Percentiles rank a stretch among this genome's conserved stretches.
Conservation (phyloP, 2,797 vertebrate species). For the Pseudochirops corinnae region DNA sequence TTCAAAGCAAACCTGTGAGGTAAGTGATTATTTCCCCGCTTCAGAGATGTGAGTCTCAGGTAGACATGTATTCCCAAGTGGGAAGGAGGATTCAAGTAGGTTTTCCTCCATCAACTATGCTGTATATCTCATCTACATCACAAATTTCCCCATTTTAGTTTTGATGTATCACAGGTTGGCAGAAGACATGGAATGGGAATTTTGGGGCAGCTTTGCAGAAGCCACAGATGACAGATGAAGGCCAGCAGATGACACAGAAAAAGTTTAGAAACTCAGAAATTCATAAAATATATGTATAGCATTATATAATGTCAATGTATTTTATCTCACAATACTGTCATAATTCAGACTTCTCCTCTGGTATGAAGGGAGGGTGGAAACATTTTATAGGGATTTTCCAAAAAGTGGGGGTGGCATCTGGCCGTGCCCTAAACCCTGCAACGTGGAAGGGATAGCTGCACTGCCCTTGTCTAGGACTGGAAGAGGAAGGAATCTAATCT, state of each 20-base stretch:
- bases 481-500: not conserved
- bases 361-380: too few species aligned
- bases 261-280: not conserved
- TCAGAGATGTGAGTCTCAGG: not conserved
- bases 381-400: not conserved
- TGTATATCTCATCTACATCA: not conserved
- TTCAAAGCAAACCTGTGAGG: not conserved
- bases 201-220: not conserved
- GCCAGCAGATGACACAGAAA: not conserved
- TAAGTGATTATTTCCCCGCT: not conserved
- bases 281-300: not conserved
- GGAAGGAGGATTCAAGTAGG: not conserved
- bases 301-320: not conserved
- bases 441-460: not conserved
- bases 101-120: not conserved
- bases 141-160: not conserved
- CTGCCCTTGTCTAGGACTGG: not conserved
- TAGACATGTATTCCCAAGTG: not conserved
- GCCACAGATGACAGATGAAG: not conserved
- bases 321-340: not conserved
- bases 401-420: accelerated
- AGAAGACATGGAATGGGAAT: not conserved
- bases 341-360: not conserved
- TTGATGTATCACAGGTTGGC: not conserved
- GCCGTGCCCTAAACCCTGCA: not conserved